phyloP scores from a whole-genome alignment of 1,140 invertebrate genomes.

The Neodiprion fabricii region DNA sequence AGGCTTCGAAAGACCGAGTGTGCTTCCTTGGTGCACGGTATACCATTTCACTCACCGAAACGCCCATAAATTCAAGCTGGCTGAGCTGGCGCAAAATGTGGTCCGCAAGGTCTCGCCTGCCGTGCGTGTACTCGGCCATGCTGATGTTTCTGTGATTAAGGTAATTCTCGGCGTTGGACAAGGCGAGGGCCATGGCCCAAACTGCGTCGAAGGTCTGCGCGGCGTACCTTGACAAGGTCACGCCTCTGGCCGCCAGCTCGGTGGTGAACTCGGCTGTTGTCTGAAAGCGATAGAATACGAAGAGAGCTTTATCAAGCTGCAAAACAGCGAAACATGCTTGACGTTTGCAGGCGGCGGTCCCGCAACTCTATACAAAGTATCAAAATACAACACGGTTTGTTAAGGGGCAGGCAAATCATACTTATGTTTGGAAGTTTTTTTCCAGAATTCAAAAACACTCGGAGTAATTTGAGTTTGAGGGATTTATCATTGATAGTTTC shows the following conservation, averaged over 20 bases:
- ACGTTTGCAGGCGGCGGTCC: neutral
- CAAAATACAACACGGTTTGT: neutral
- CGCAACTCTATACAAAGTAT: neutral
- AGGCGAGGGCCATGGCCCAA: slow-evolving; percentile 82
- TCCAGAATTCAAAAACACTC: too few species aligned
- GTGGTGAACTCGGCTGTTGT: slow-evolving; percentile 73
- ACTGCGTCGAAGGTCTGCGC: slow-evolving; percentile 87
- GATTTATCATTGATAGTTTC: too few species aligned
- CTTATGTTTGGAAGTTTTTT: too few species aligned
- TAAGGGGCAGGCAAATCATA: too few species aligned
- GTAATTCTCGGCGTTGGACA: slow-evolving; percentile 63
- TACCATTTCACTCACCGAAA: slow-evolving; percentile 73
- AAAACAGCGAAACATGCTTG: too few species aligned
- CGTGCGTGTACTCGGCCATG: slow-evolving; percentile 74
- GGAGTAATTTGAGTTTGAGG: too few species aligned
- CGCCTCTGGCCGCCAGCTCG: slow-evolving; percentile 63
- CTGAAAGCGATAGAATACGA: slow-evolving; percentile 55
- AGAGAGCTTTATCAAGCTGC: neutral
- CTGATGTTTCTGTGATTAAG: slow-evolving; percentile 51
- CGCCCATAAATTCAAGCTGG: slow-evolving; percentile 78
- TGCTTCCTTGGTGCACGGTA: too few species aligned
- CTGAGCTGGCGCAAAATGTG: slow-evolving; percentile 73
- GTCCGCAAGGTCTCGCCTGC: slow-evolving; percentile 70
- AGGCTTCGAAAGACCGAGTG: too few species aligned
- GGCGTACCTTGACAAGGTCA: slow-evolving; percentile 72